These are phyloP conservation scores for Syrrhaptes paradoxus DNA, from an alignment of 2,113 vertebrate species.

Conservation along the genomic window DNA sequence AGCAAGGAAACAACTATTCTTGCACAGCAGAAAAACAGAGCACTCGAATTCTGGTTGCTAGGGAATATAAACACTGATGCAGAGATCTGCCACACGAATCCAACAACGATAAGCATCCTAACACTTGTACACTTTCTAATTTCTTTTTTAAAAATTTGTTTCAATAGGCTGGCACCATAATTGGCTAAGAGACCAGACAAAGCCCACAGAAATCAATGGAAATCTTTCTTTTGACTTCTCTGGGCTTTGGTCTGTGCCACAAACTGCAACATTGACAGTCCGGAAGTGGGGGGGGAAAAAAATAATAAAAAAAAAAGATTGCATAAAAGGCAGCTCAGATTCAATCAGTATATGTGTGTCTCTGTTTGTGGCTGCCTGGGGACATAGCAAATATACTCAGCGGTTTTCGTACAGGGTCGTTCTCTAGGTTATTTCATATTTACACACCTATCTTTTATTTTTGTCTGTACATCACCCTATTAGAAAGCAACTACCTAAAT, in stretches of 20 bases:
- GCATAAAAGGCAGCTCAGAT: not conserved
- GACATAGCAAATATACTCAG: accelerated
- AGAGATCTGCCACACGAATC: not conserved
- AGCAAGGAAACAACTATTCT: not conserved
- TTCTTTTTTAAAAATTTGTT: not conserved
- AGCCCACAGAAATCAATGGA: not conserved
- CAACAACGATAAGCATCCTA: not conserved
- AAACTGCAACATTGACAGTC: not conserved
- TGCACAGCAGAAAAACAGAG: not conserved
- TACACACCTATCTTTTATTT: not conserved
- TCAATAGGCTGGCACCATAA: not conserved
- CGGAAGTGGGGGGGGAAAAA: not conserved
- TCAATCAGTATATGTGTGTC: not conserved
- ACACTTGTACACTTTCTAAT: not conserved
- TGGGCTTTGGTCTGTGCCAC: not conserved
- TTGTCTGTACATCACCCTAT: not conserved
- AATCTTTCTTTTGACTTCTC: not conserved
- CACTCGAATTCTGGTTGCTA: not conserved
- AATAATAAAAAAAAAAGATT: not conserved
- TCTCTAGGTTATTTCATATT: not conserved
- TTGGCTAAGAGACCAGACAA: not conserved
- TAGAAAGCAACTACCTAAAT: not conserved
- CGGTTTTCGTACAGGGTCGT: not conserved
- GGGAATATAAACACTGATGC: not conserved
- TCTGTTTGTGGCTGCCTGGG: not conserved